phyloP scores from a whole-genome alignment of 2,113 vertebrate species.

The Lates calcarifer region DNA sequence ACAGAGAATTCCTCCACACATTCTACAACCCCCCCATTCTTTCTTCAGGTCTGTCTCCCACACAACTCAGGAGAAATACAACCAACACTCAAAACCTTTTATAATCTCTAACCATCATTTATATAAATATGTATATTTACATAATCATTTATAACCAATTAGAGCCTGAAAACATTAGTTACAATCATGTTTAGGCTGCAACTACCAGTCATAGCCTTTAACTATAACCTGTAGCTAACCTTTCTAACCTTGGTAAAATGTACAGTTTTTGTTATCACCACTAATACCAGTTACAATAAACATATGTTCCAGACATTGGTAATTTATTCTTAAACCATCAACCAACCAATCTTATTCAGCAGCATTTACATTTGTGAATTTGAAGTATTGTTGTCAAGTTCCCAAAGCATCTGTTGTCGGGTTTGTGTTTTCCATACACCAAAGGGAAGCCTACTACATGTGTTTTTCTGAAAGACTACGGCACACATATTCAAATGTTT shows the following conservation, averaged over 20 bases:
- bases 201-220: background rate
- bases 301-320: background rate
- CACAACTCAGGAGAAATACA: constrained; percentile 19
- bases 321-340: background rate
- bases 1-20: constrained; percentile 61
- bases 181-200: background rate
- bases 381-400: background rate
- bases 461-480: background rate
- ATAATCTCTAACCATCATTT: background rate
- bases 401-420: background rate
- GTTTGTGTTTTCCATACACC: background rate
- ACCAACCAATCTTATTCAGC: constrained; percentile 2
- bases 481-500: background rate
- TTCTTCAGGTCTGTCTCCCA: constrained; percentile 24
- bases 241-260: background rate
- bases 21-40: constrained; percentile 34
- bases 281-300: background rate
- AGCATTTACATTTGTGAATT: background rate
- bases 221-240: background rate
- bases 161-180: background rate
- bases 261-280: background rate
- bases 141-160: constrained; percentile 14
- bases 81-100: constrained; percentile 2
- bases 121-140: background rate
- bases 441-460: background rate